These are phyloP conservation scores for Sphaerophoria taeniata DNA, from an alignment of 2,888 invertebrate genomes.

Conservation along the genomic window DNA sequence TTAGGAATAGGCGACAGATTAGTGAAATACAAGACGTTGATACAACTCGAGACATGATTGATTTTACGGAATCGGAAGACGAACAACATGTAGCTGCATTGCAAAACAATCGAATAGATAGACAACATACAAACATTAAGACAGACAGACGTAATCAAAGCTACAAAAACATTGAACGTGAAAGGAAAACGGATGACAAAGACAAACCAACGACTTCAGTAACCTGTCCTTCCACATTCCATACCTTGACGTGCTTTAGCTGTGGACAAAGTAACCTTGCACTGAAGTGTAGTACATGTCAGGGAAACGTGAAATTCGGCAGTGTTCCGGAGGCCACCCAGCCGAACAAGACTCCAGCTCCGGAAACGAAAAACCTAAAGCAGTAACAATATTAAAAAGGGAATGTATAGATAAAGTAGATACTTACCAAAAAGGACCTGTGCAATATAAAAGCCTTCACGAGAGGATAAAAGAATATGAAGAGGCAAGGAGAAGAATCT, in stretches of 20 bases:
- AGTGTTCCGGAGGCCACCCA: neutral
- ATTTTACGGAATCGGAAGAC: neutral
- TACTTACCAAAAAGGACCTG: neutral
- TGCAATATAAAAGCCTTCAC: neutral
- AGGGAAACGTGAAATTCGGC: slow-evolving; percentile 18
- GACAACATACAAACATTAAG: neutral
- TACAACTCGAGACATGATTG: neutral
- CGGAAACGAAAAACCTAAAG: neutral
- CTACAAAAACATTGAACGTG: neutral
- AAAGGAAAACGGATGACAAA: neutral
- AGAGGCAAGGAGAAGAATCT: neutral
- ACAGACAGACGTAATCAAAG: neutral
- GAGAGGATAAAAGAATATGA: neutral
- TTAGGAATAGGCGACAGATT: neutral
- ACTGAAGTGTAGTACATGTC: neutral
- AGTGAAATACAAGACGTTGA: neutral
- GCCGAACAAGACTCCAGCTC: neutral
- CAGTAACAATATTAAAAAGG: neutral
- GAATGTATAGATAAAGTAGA: too few species aligned
- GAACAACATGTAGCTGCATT: neutral
- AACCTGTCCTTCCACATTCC: neutral
- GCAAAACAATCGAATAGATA: neutral
- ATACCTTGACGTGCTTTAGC: slow-evolving; percentile 6
- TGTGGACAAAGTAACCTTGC: neutral
- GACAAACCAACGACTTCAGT: neutral